Percentiles rank a stretch among this genome's conserved stretches.
Evolutionary conservation across 1,140 invertebrate species (phyloP).

Genomic region (Asobara japonica): DNA sequence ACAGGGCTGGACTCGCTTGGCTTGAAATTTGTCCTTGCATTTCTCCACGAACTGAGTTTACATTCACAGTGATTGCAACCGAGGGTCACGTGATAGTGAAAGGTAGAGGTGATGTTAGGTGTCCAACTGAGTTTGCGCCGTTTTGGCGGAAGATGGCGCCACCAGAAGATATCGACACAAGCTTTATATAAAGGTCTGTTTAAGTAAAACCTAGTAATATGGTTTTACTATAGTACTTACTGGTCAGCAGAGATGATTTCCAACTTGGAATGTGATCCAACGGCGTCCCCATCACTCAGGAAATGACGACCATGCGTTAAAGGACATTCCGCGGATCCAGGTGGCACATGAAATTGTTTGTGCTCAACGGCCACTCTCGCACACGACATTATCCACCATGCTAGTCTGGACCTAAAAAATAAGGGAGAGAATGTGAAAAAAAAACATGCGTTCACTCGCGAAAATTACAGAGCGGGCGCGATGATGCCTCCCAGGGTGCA

Average conservation of each 20-base stretch:
- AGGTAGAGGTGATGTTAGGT: too few relatives aligned
- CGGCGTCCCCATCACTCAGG: neutral
- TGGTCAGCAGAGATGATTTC: neutral
- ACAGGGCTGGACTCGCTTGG: too few relatives aligned
- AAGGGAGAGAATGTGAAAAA: constrained; percentile 29
- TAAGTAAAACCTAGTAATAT: too few relatives aligned
- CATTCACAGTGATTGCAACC: too few relatives aligned
- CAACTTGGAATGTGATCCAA: neutral
- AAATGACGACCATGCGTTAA: neutral
- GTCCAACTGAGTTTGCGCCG: too few relatives aligned
- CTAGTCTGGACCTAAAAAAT: neutral
- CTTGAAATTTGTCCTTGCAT: too few relatives aligned
- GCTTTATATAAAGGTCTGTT: too few relatives aligned
- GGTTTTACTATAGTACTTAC: too few relatives aligned
- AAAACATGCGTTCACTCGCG: constrained; percentile 47
- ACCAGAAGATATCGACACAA: too few relatives aligned
- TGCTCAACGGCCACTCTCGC: constrained; percentile 45
- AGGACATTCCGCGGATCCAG: constrained; percentile 48
- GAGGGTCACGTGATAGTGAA: too few relatives aligned
- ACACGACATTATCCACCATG: neutral
- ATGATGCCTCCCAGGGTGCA: constrained; percentile 65
- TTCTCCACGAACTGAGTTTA: too few relatives aligned
- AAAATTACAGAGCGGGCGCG: constrained; percentile 65
- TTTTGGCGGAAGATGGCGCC: too few relatives aligned
- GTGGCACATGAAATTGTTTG: constrained; percentile 57